phyloP scores from a whole-genome alignment of 2,888 invertebrate genomes.

The Apocheima hispidaria region DNA sequence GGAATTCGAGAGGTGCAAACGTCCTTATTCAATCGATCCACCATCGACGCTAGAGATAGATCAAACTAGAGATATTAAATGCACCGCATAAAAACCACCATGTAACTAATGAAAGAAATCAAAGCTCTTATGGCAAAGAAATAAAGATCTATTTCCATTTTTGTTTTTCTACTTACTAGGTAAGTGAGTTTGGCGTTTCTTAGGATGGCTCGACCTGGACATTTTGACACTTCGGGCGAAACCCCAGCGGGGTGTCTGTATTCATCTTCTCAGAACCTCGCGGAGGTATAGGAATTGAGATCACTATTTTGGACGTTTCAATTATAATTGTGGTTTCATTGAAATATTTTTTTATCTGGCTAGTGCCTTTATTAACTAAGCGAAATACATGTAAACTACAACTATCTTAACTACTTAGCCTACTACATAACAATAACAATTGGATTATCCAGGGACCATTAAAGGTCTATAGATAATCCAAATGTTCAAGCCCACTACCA shows the following conservation, averaged over 20 bases:
- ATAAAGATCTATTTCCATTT: constrained; percentile 22
- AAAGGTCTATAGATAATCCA: too few relatives aligned
- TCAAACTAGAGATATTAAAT: constrained; percentile 68
- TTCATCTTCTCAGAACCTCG: constrained; percentile 78
- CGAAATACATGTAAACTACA: neutral
- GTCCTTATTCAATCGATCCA: constrained; percentile 66
- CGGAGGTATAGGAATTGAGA: constrained; percentile 76
- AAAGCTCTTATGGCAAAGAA: constrained; percentile 3
- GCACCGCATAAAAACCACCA: constrained; percentile 60
- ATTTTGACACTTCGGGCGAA: constrained; percentile 85
- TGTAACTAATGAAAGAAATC: constrained; percentile 1
- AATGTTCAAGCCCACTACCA: too few relatives aligned
- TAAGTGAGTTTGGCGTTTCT: constrained; percentile 28
- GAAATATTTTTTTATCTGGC: constrained; percentile 1
- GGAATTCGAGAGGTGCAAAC: constrained; percentile 73
- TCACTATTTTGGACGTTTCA: constrained; percentile 70
- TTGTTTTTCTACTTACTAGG: constrained; percentile 5
- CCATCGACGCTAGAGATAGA: constrained; percentile 65
- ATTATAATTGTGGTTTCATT: constrained; percentile 57
- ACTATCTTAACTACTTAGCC: too few relatives aligned
- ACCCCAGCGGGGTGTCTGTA: constrained; percentile 77
- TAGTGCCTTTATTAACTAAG: neutral
- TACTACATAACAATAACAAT: too few relatives aligned
- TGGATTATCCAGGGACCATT: too few relatives aligned
- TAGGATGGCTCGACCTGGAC: constrained; percentile 75